Base-by-base conservation (phyloP, 2,888 invertebrate genomes). In the Melanargia galathea region DNA sequence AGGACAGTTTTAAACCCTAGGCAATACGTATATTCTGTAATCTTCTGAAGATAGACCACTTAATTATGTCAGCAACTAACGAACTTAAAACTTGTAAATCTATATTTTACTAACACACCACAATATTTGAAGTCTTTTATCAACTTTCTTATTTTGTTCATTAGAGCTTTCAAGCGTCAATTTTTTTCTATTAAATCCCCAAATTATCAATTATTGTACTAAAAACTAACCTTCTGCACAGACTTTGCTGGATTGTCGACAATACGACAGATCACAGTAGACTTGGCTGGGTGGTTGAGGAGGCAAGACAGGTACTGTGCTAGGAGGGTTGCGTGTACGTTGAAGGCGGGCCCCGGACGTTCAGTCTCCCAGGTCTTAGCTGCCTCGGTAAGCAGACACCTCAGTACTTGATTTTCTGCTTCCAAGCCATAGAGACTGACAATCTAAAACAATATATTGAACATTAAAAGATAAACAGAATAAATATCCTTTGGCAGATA, bases 321-420 rank as follows among this genome's bases (percentile, higher is more conserved):
- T 57, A 91, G 80, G 30, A 90, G 78, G 18, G 88, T 82, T 92
- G 95, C 97, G 95, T 90, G 96, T 93, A 84, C 94, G 93, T 82
- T 97, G 94, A 81, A 94, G 92, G 93, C 96, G 93, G 79, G 92
- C 68, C 93, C 93, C 69, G 93, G 92, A 73, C 93, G 94, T 90
- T 90, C 93, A 83, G 77, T 93, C 80, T 88, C 92, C 90, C 86
- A 92, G 87, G 97, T 95, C 84, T 97, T 95, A 79, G 95, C 94
- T 79, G 97, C 88, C 73, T 91, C 90, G 68, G 83, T 96, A 91
- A 98, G 96, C 87, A 98, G 94, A 92, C 97, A 97, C 93, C 97
- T 97, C 93, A 98, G 95, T 90, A 97, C 95, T 94, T 98, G 97
- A 93, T 97, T 95, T 93, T 98, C 98, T 92, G 98, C 98, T 95